Base-by-base conservation (phyloP, 1,140 invertebrate genomes). In the Habropoda laboriosa region DNA sequence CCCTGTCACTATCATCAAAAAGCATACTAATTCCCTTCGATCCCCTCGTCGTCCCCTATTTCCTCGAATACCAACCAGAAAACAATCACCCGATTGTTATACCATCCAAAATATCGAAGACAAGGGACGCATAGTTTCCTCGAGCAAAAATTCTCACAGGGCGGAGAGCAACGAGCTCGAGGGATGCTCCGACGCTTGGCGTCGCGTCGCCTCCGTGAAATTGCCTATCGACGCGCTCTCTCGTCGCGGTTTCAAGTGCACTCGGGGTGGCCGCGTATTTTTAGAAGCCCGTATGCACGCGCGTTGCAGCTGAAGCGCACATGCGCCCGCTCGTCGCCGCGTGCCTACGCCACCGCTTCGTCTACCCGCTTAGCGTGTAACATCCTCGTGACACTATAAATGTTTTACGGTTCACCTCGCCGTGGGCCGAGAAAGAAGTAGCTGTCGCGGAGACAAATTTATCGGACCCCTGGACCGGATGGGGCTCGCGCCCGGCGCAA, bases 221-320 rank as follows among this genome's bases (percentile, higher is more conserved):
- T 84, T 64, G 55, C 51, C 75, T 71, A 75, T 63, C 77, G 75
- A 47, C 63, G 27, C 32, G 32, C 61, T 47, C 38, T 35, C 40
- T 53, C 42, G 77, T 51, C 71, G 75, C 79, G 77, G 80, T 89
- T 89, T 89, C 85, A 89, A 89, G 88, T 87, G 83, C 83, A 87
- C 76, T 82, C 75, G 64, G 80, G 76, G 78, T 78, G 83, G 83
- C 80, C 80, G 55, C 53, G 81, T 90, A 90, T 90, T 90, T 90
- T 90, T 90, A 90, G 89, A 82, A 77, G 74, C 79, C 79, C 79
- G 71, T 61, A 71, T 77, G 70, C 73, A 63, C 53, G 53, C 81
- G 85, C 82, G 87, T 86, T 87, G 86, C 88, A 90, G 85, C 88
- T 90, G 86, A 79, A 76, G 66, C 66, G 88, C 89, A 89, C 88